Percentiles rank a stretch among this genome's conserved stretches.
Conservation (phyloP, 2,113 vertebrate genomes). For the Stictonetta naevosa region DNA sequence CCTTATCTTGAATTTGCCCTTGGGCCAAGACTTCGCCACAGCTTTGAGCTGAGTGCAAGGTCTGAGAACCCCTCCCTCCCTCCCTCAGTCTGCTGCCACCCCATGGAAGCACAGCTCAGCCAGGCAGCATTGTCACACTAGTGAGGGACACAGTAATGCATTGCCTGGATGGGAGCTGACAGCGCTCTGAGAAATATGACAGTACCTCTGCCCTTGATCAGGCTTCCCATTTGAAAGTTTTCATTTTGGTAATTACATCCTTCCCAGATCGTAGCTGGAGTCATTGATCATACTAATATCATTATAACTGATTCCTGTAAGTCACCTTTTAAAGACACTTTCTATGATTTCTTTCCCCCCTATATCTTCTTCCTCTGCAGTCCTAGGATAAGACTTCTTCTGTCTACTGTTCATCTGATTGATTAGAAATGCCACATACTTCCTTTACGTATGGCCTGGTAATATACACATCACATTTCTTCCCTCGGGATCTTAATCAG, state of each 20-base stretch:
- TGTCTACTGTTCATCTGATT: conserved; percentile 40
- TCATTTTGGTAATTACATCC: conserved; percentile 71
- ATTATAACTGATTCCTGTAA: conserved; percentile 58
- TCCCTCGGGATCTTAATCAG: conserved; percentile 81
- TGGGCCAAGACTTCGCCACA: background rate
- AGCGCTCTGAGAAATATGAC: conserved; percentile 49
- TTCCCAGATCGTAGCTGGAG: conserved; percentile 9
- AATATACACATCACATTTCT: conserved; percentile 64
- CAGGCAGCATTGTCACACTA: background rate
- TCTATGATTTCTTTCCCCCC: background rate
- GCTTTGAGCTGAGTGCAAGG: background rate
- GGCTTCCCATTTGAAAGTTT: conserved; percentile 53
- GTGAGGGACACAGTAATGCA: background rate
- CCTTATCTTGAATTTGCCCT: background rate
- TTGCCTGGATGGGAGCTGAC: conserved; percentile 46
- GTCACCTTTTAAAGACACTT: conserved; percentile 68
- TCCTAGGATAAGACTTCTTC: conserved; percentile 45
- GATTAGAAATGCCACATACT: conserved; percentile 49
- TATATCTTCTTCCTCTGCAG: conserved; percentile 39
- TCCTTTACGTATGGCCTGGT: conserved; percentile 46
- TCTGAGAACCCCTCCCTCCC: background rate
- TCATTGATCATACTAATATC: conserved; percentile 67
- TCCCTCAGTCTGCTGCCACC: background rate
- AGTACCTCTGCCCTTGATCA: conserved; percentile 58
- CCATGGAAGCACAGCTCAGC: background rate